phyloP scores from a whole-genome alignment of 2,888 invertebrate genomes.

The Platycheirus rosarum region DNA sequence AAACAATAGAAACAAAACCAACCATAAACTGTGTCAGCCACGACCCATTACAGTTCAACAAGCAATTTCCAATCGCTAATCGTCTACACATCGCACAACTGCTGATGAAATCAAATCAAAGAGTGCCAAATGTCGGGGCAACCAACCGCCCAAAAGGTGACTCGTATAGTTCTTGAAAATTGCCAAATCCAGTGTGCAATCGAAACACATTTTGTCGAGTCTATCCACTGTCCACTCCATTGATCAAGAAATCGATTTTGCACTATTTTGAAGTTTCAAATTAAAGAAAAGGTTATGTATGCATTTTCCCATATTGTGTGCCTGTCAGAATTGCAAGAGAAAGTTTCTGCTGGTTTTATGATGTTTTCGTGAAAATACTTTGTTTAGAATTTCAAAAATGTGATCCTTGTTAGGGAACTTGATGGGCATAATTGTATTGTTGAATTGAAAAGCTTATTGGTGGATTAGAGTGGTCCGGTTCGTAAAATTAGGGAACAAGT shows the following conservation, averaged over 20 bases:
- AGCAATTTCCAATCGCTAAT: not conserved
- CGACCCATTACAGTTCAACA: not conserved
- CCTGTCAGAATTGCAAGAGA: constrained; percentile 55
- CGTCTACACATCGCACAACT: constrained; percentile 15
- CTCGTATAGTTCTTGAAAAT: too few species aligned
- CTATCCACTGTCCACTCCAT: not conserved
- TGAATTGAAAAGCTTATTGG: not conserved
- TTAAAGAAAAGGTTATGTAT: constrained; percentile 69
- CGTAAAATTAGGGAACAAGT: not conserved
- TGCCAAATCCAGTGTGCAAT: too few species aligned
- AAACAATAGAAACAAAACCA: constrained; percentile 58
- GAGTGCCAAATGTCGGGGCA: too few species aligned
- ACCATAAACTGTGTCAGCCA: not conserved
- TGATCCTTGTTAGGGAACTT: too few species aligned
- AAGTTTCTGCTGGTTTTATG: constrained; percentile 48
- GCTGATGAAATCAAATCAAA: constrained; percentile 63
- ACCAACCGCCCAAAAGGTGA: too few species aligned
- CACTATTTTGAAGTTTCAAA: constrained; percentile 75
- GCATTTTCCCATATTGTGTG: constrained; percentile 49
- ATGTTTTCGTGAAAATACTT: constrained; percentile 4
- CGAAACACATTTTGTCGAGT: not conserved
- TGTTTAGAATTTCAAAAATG: not conserved
- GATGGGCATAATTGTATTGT: not conserved
- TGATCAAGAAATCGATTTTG: constrained; percentile 67
- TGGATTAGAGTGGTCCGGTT: not conserved